Conservation (phyloP, 2,797 vertebrate species). For the Limnodromus scolopaceus region DNA sequence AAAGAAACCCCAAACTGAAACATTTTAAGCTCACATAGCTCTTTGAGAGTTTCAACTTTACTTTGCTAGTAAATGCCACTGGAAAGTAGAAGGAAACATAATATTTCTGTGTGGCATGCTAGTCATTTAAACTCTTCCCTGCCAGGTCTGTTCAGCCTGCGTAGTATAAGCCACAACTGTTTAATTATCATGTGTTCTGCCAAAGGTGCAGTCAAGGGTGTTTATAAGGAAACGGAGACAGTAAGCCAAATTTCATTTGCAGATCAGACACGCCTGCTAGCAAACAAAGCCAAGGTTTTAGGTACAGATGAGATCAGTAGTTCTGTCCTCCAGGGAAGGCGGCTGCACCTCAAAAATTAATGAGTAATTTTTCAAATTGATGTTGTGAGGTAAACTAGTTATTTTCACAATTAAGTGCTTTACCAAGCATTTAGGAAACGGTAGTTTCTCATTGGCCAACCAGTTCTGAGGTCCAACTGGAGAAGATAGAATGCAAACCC, state of each 20-base stretch:
- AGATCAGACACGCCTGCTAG: conserved; percentile 59
- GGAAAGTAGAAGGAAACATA: neutral
- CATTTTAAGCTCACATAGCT: neutral
- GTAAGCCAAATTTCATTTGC: conserved; percentile 62
- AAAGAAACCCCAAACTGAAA: neutral
- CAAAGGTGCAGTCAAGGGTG: conserved; percentile 60
- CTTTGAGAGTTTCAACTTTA: neutral
- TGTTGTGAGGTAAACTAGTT: conserved; percentile 58
- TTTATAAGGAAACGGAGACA: conserved; percentile 36
- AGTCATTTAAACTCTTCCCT: conserved; percentile 7
- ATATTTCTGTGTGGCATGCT: neutral
- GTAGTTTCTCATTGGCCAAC: conserved; percentile 28
- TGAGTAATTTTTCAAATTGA: conserved; percentile 65
- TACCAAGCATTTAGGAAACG: conserved; percentile 22
- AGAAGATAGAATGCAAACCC: neutral
- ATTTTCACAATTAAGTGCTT: conserved; percentile 67
- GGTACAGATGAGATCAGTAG: conserved; percentile 62
- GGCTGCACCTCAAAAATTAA: conserved; percentile 64
- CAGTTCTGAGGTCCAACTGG: conserved; percentile 18
- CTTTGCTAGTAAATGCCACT: neutral
- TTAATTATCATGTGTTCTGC: conserved; percentile 49
- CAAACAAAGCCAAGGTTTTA: conserved; percentile 54
- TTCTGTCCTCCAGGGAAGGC: conserved; percentile 67
- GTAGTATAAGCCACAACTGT: conserved; percentile 11
- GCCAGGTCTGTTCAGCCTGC: conserved; percentile 9